Evolutionary conservation across 2,113 vertebrate species (phyloP).

Genomic region (Ictidomys tridecemlineatus): DNA sequence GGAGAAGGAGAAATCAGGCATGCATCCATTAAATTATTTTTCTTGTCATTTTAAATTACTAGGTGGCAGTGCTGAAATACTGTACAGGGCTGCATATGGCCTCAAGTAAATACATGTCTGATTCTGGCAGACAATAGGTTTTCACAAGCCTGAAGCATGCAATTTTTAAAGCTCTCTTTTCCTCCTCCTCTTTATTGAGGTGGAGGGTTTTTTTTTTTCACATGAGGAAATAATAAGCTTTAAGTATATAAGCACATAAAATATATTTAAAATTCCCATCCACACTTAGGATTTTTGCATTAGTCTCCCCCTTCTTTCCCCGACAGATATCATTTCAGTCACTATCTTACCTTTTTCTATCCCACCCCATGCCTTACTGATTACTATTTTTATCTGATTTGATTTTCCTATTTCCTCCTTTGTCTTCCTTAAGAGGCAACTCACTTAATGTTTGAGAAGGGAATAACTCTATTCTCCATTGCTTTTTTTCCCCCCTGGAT

Average conservation of each 20-base stretch:
- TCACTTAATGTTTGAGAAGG: conserved; percentile 42
- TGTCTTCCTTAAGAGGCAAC: conserved; percentile 61
- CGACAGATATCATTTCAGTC: conserved; percentile 26
- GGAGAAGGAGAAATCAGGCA: conserved; percentile 74
- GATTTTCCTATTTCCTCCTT: conserved; percentile 41
- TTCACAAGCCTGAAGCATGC: conserved; percentile 42
- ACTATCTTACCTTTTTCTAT: background rate
- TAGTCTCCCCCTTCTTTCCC: background rate
- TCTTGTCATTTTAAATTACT: conserved; percentile 84
- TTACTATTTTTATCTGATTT: conserved; percentile 57
- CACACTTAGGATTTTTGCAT: background rate
- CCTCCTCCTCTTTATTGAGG: conserved; percentile 55
- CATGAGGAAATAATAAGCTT: conserved; percentile 47
- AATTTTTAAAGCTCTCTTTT: conserved; percentile 65
- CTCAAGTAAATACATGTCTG: conserved; percentile 76
- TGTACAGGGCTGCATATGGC: conserved; percentile 65
- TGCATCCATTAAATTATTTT: conserved; percentile 80
- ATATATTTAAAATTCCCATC: conserved; percentile 21
- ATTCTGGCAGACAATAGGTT: conserved; percentile 75
- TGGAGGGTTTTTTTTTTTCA: conserved; percentile 2
- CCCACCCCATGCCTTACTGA: background rate
- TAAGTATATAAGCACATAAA: conserved; percentile 41
- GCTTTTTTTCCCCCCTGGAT: conserved; percentile 42
- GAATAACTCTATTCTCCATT: background rate
- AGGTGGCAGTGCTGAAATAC: conserved; percentile 76